phyloP scores from a whole-genome alignment of 2,888 invertebrate genomes.

The Gasteruption jaculator region DNA sequence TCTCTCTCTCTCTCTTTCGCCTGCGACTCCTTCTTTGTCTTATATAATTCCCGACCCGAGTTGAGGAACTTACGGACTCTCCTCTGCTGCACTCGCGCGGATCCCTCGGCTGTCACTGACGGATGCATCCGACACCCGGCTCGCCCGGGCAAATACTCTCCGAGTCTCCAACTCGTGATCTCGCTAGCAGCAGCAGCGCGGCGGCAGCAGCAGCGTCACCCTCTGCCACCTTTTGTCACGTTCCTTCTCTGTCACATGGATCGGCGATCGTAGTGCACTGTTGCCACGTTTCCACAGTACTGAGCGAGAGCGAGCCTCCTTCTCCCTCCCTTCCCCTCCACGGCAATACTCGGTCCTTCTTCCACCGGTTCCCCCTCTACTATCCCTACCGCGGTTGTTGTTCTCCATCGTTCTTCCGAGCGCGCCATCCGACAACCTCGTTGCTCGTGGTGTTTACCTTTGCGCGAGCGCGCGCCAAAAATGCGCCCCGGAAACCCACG shows the following conservation, averaged over 20 bases:
- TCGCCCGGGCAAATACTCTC: slow-evolving; percentile 48
- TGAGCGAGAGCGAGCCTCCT: no score
- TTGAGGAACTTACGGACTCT: no score
- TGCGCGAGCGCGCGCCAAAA: slow-evolving; percentile 33
- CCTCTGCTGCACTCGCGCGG: no score
- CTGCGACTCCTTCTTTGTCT: no score
- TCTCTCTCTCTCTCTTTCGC: no score
- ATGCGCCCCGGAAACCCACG: slow-evolving; percentile 13
- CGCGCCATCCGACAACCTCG: no score
- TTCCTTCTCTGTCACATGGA: slow-evolving; percentile 51
- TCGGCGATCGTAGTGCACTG: slow-evolving; percentile 31
- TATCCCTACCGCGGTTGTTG: no score
- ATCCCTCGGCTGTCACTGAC: slow-evolving; percentile 13
- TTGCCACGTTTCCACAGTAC: slow-evolving; percentile 40
- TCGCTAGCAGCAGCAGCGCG: slow-evolving; percentile 44
- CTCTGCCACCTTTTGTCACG: slow-evolving; percentile 50
- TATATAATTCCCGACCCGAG: no score
- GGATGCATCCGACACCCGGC: slow-evolving; percentile 38
- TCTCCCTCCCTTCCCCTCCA: slow-evolving; percentile 2
- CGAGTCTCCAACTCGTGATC: no score
- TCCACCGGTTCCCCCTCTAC: no score
- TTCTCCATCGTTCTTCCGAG: no score
- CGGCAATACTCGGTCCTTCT: no score
- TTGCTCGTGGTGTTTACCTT: slow-evolving; percentile 38
- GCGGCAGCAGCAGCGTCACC: slow-evolving; percentile 48